Conservation (phyloP, 2,797 vertebrate species). For the Neostethus bicornis region DNA sequence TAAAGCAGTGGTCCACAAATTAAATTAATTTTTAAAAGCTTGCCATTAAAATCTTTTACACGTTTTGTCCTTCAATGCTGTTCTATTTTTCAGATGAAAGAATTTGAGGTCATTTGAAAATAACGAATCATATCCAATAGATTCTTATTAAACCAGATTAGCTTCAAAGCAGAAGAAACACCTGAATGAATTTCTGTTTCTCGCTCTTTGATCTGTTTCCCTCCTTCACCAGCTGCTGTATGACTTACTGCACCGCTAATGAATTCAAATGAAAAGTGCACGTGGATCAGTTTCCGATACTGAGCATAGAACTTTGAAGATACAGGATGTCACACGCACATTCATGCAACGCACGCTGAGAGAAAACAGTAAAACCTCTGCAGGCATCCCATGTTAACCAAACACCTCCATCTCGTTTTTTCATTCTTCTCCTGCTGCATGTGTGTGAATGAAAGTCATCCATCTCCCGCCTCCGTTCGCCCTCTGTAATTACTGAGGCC, state of each 20-base stretch:
- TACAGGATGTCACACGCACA: accelerated
- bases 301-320: background rate
- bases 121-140: background rate
- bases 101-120: background rate
- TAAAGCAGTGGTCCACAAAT: no score
- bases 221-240: conserved; percentile 18
- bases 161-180: conserved; percentile 10
- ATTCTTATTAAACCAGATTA: background rate
- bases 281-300: background rate
- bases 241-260: conserved; percentile 3
- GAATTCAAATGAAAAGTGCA: background rate
- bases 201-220: conserved; percentile 5
- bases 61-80: background rate
- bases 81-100: background rate
- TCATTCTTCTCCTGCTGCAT: background rate
- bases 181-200: background rate
- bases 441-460: conserved; percentile 28
- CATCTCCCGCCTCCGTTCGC: conserved; percentile 35
- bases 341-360: background rate
- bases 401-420: background rate
- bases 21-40: no score
- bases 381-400: background rate
- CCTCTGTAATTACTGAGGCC: conserved; percentile 44
- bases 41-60: background rate
- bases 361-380: background rate